Evolutionary conservation across 2,113 vertebrate genomes (phyloP).

Genomic region (Daphoenositta chrysoptera): DNA sequence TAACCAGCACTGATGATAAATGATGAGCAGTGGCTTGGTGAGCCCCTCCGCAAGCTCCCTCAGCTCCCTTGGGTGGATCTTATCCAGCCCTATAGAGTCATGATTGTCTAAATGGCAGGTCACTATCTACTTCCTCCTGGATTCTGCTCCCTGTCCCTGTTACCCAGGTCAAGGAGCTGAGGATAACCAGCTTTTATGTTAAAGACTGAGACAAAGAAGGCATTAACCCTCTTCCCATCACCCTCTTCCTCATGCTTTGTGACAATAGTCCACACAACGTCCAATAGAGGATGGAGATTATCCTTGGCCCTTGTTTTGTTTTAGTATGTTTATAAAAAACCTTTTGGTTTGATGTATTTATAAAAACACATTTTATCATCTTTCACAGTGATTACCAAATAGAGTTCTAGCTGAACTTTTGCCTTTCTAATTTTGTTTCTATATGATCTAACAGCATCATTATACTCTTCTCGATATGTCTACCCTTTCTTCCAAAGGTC

Average conservation of each 20-base stretch:
- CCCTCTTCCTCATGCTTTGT: not conserved
- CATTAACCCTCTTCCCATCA: no score
- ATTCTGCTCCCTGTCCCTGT: not conserved
- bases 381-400: not conserved
- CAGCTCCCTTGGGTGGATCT: no score
- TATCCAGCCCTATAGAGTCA: no score
- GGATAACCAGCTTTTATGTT: not conserved
- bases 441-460: fast-evolving
- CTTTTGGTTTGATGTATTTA: not conserved
- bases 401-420: not conserved
- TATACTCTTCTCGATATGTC: not conserved
- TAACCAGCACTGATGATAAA: not conserved
- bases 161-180: not conserved
- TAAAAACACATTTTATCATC: not conserved
- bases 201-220: not conserved
- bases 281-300: not conserved
- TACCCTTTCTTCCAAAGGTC: not conserved
- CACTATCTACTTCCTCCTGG: not conserved
- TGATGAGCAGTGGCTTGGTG: not conserved
- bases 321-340: not conserved
- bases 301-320: not conserved
- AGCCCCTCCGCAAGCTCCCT: not conserved
- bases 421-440: not conserved
- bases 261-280: not conserved
- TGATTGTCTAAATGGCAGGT: not conserved